Evolutionary conservation across 2,797 vertebrate species (phyloP), one percentile per base, ranked within the genome.

Genomic region (Squalus acanthias): DNA sequence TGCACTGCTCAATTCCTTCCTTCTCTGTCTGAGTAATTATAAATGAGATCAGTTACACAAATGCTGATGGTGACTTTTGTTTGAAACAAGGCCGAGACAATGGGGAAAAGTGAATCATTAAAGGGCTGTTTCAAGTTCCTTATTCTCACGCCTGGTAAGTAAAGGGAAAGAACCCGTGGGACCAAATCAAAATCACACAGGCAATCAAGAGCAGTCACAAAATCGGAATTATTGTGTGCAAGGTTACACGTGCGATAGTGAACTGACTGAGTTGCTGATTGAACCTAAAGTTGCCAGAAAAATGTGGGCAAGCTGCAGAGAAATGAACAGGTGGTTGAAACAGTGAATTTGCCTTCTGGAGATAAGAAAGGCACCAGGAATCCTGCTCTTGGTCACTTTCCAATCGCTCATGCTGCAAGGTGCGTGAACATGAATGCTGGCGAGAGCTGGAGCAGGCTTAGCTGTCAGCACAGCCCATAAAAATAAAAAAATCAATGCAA

Each of bases 101-200:
- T 65, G 89, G 89, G 60, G 60, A 92, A 92, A 92, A 92, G 63
- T 39, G 17, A 39, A 89, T 89, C 50, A 89, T 89, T 89, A 12
- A 26, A 89, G 7, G 7, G 46, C 8, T 50, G 7, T 65, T 65
- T 22, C 33, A 63, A 92, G 29, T 13, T 17, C 33, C n/a, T 92
- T 92, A 33, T 63, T n/a, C 88, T 91, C 13, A 2, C 0, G 60
- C 15, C 33, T 92, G 60, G 29, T 20, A 65, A 85, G 60, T n/a
- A 65, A 67, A 65, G 15, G 7, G 33, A 92, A n/a, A n/a, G 1
- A n/a, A 60, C 15, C 15, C 60, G 15, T n/a, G 33, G 60, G 33
- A 65, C 33, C 33, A 92, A 92, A 92, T 65, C 33, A 65, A 63
- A 91, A 60, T n/a, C 88, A 15, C 88, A 63, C 0, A 65, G 60